phyloP scores from a whole-genome alignment of 2,113 vertebrate species.

The Cyprinodon variegatus region DNA sequence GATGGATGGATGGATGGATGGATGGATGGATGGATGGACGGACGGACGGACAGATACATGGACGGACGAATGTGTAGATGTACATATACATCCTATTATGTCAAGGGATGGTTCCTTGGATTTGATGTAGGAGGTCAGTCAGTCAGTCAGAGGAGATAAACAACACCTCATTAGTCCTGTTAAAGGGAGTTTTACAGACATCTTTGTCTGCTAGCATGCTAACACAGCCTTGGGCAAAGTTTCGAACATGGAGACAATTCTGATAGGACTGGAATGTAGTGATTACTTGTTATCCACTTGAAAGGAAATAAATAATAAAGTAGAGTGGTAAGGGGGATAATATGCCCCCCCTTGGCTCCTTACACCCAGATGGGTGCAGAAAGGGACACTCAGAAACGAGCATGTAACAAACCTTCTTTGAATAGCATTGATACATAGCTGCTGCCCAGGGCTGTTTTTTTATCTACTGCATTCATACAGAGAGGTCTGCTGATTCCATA shows the following conservation, averaged over 20 bases:
- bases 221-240: constrained; percentile 58
- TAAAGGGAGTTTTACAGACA: constrained; percentile 32
- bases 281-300: constrained; percentile 57
- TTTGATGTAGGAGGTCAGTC: constrained; percentile 59
- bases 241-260: constrained; percentile 47
- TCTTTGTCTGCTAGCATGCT: constrained; percentile 59
- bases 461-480: constrained; percentile 26
- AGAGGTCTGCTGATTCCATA: constrained; percentile 45
- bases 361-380: constrained; percentile 25
- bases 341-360: not conserved
- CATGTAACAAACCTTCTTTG: constrained; percentile 34
- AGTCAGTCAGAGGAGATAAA: constrained; percentile 57
- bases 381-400: constrained; percentile 21
- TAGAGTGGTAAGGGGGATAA: constrained; percentile 32
- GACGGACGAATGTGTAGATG: too few species aligned
- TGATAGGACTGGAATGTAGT: constrained; percentile 67
- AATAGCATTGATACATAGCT: constrained; percentile 40
- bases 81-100: constrained; percentile 14
- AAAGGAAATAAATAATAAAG: constrained; percentile 61
- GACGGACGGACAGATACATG: too few species aligned
- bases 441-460: constrained; percentile 31
- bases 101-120: constrained; percentile 24
- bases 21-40: too few species aligned
- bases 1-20: too few species aligned
- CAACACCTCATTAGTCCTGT: constrained; percentile 68